Evolutionary conservation across 2,113 vertebrate genomes (phyloP), one percentile per base, ranked within the genome.

Genomic region (Clarias magur): DNA sequence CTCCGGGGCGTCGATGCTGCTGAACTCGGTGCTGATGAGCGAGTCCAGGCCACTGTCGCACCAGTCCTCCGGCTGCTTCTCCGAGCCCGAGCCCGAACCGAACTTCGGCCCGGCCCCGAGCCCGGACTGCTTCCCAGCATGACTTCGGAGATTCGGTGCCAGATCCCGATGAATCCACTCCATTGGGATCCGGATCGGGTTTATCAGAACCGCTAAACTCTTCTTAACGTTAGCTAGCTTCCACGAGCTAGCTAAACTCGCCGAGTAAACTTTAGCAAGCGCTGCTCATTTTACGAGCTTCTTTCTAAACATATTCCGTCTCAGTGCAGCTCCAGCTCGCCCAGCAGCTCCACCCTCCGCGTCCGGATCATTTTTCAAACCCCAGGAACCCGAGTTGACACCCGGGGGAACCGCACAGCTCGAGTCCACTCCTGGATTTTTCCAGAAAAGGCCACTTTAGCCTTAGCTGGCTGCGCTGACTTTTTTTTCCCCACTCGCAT

Each of bases 21-120:
- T 82, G 25, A 86, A 86, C 57, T 81, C 79, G 83, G 90, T 78
- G 63, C 90, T 92, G 53, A 90, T 94, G 56, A 96, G 90, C 19
- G 94, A 96, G 13, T 95, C 95, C 73, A 96, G 90, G 27, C 96
- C 96, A 86, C 95, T 96, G 93, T 96, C 96, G 85, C 95, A 96
- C 95, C 94, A 95, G 59, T 96, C 95, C 11, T 93, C 90, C 81
- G 89, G 80, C 17, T 75, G 62, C 23, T 85, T 34, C 6, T 90
- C 87, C 80, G 83, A 73, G 38, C 13, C 87, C 80, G 83, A 73
- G 38, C 13, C 81, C 82, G 25, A 83, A 34, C 23, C 83, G 10
- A 25, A 48, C 48, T 85, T 85, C 13, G 83, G 7, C 48, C 30
- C 83, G 16, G n/a, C 30, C 12, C 68, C 73, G 56, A 78, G 60